Evolutionary conservation across 2,888 invertebrate genomes (phyloP).

Genomic region (Sinodicranocentrus sp.): DNA sequence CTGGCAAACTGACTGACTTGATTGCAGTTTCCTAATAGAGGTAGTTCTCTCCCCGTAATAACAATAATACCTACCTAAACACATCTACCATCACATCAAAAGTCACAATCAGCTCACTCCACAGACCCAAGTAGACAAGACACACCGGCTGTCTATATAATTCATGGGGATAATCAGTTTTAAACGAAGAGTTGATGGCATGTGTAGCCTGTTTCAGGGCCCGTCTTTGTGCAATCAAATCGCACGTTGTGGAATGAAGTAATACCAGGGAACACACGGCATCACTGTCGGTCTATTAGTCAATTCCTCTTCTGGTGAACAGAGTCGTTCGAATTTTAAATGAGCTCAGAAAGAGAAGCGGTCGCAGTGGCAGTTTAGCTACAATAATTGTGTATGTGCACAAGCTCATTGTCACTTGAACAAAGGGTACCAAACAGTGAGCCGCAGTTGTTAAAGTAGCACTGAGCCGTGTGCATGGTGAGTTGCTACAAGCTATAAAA

Average conservation of each 20-base stretch:
- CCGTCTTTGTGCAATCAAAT: slow-evolving; percentile 16
- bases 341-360: not conserved
- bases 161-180: slow-evolving; percentile 23
- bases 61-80: slow-evolving; percentile 44
- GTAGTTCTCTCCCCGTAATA: slow-evolving; percentile 5
- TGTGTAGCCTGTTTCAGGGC: not conserved
- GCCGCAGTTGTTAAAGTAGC: not conserved
- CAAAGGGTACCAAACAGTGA: not conserved
- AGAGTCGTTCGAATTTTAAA: not conserved
- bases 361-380: not conserved
- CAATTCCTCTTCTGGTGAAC: slow-evolving; percentile 4
- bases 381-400: slow-evolving; percentile 7
- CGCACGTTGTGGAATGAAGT: slow-evolving; percentile 1
- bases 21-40: slow-evolving; percentile 41
- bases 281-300: slow-evolving; percentile 28
- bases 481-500: not conserved
- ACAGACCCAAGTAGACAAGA: not conserved
- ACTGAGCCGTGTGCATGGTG: not conserved
- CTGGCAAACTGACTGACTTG: slow-evolving; percentile 37
- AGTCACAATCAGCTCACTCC: slow-evolving; percentile 33
- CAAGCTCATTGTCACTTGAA: slow-evolving; percentile 8
- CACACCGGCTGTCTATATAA: slow-evolving; percentile 32
- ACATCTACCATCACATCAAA: slow-evolving; percentile 10
- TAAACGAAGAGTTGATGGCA: slow-evolving; percentile 10
- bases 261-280: slow-evolving; percentile 35